Evolutionary conservation across 1,140 invertebrate genomes (phyloP).

Genomic region (Paralvinella palmiformis): DNA sequence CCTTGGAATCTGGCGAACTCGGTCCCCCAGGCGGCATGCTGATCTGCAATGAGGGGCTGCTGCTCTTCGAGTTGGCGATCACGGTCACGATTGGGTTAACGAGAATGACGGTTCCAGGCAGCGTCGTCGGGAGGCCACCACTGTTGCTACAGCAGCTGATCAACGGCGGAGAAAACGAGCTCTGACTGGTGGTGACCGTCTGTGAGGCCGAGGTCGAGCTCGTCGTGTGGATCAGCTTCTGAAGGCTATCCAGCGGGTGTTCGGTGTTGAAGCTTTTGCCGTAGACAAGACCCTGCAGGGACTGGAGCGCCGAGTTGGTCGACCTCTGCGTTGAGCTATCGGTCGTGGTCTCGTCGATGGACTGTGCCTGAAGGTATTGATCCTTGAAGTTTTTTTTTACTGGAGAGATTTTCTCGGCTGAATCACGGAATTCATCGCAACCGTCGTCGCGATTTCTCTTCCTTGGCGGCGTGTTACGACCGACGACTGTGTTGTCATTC

Average conservation of each 20-base stretch:
- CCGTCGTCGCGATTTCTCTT: background rate
- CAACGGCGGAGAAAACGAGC: too few relatives aligned
- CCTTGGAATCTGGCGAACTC: too few relatives aligned
- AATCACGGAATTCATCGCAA: background rate
- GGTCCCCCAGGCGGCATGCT: background rate
- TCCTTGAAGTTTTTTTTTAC: slow-evolving; percentile 4
- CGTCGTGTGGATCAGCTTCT: slow-evolving; percentile 16
- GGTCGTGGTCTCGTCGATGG: background rate
- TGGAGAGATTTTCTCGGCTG: background rate
- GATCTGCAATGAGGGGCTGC: slow-evolving; percentile 4
- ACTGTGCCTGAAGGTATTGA: slow-evolving; percentile 12
- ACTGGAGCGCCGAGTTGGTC: slow-evolving; percentile 10
- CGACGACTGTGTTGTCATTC: background rate
- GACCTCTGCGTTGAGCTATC: background rate
- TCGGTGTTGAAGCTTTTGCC: slow-evolving; percentile 10
- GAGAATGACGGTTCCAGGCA: slow-evolving; percentile 17
- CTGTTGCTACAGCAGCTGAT: too few relatives aligned
- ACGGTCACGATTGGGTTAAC: slow-evolving; percentile 21
- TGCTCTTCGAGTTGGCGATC: background rate
- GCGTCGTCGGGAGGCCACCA: too few relatives aligned
- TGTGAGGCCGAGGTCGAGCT: background rate
- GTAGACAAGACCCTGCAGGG: slow-evolving; percentile 19
- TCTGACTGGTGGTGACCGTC: background rate
- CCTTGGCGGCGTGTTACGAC: background rate
- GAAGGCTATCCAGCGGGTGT: slow-evolving; percentile 20